A percentile compares a stretch with the other conserved stretches of the same genome.
Conservation (phyloP, 2,113 vertebrate species). For the Clarias gariepinus region DNA sequence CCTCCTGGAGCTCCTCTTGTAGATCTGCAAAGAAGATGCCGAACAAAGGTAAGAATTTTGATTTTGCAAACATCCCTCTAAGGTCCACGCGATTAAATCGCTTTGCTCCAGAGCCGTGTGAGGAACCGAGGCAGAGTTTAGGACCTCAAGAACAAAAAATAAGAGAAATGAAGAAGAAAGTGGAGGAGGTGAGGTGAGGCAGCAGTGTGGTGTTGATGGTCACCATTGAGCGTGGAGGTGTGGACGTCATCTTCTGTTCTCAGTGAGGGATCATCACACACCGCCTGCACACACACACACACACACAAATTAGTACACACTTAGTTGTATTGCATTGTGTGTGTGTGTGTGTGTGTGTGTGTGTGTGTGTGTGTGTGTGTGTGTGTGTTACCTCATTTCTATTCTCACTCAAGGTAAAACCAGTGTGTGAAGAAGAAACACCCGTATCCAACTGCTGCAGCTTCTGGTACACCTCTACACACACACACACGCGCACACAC, state of each 20-base stretch:
- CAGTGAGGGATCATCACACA: constrained; percentile 30
- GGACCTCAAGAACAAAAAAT: not conserved
- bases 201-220: not conserved
- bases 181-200: not conserved
- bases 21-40: not conserved
- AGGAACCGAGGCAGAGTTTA: not conserved
- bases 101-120: not conserved
- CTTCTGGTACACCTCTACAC: constrained; percentile 71
- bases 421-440: constrained; percentile 72
- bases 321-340: not conserved
- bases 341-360: no score
- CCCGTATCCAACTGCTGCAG: constrained; percentile 74
- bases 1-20: constrained; percentile 43
- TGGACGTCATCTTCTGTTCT: not conserved
- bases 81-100: not conserved
- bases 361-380: not conserved
- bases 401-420: constrained; percentile 60
- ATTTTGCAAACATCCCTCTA: not conserved
- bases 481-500: constrained; percentile 12
- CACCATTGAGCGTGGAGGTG: not conserved
- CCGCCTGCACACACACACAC: not conserved
- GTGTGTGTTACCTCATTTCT: constrained; percentile 67
- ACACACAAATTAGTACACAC: not conserved
- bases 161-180: not conserved
- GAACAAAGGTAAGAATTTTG: not conserved